Percentiles rank a stretch among this genome's conserved stretches.
phyloP scores from a whole-genome alignment of 2,888 invertebrate genomes.

The Hedya salicella region DNA sequence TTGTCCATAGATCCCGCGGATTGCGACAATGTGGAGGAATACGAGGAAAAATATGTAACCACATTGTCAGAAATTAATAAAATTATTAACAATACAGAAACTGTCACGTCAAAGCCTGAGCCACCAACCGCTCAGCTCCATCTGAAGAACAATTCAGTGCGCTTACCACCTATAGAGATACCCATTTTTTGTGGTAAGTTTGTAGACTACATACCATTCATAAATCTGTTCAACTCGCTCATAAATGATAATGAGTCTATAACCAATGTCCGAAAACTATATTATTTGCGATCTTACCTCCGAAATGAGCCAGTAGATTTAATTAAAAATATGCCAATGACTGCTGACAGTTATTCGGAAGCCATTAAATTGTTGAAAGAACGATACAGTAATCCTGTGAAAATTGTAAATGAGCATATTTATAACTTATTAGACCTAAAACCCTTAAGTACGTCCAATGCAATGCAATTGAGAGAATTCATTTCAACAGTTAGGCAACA shows the following conservation, averaged over 20 bases:
- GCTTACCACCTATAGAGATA: slow-evolving; percentile 32
- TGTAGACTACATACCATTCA: slow-evolving; percentile 42
- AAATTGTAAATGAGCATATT: slow-evolving; percentile 40
- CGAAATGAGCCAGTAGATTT: slow-evolving; percentile 41
- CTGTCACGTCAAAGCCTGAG: no score
- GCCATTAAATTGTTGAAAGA: slow-evolving; percentile 35
- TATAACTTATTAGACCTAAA: slow-evolving; percentile 34
- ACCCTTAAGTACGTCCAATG: slow-evolving; percentile 4
- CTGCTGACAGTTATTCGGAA: slow-evolving; percentile 35
- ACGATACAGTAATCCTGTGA: slow-evolving; percentile 39
- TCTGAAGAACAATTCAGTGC: no score
- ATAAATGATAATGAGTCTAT: slow-evolving; percentile 33
- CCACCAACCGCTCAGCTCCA: no score
- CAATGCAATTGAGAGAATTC: slow-evolving; percentile 37
- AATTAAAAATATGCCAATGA: slow-evolving; percentile 44
- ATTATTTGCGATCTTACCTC: slow-evolving; percentile 40
- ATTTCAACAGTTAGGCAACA: slow-evolving; percentile 38
- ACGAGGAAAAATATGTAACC: no score
- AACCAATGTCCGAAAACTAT: slow-evolving; percentile 38
- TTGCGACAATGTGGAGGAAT: no score
- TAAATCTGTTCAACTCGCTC: slow-evolving; percentile 35
- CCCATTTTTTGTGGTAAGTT: slow-evolving; percentile 42
- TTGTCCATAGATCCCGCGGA: no score
- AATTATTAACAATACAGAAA: no score
- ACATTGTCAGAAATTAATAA: no score